Evolutionary conservation across 2,888 invertebrate genomes (phyloP).

Genomic region (Eupithecia exiguata): DNA sequence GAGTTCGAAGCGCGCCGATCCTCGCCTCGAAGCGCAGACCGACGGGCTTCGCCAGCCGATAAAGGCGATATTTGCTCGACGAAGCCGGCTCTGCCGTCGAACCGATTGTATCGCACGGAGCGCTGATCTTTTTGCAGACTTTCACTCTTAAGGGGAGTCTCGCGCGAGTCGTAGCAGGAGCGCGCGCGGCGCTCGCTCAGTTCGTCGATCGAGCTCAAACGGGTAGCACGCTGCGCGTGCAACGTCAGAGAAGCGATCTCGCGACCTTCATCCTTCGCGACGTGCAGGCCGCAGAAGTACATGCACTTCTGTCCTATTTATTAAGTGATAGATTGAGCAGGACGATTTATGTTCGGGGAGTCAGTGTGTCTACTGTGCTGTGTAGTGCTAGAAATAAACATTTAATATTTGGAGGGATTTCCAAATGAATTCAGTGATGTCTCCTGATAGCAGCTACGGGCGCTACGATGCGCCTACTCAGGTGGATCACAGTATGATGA

Average conservation of each 20-base stretch:
- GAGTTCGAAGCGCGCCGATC: slow-evolving; percentile 91
- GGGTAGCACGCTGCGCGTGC: slow-evolving; percentile 79
- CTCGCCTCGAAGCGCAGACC: slow-evolving; percentile 81
- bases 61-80: slow-evolving; percentile 80
- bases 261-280: slow-evolving; percentile 80
- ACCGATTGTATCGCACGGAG: slow-evolving; percentile 81
- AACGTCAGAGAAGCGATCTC: slow-evolving; percentile 57
- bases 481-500: slow-evolving; percentile 77
- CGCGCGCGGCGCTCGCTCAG: slow-evolving; percentile 79
- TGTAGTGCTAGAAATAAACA: slow-evolving; percentile 73
- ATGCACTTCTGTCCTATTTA: slow-evolving; percentile 75
- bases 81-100: slow-evolving; percentile 62
- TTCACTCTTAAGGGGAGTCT: slow-evolving; percentile 82
- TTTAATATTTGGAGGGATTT: slow-evolving; percentile 61
- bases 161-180: slow-evolving; percentile 71
- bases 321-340: slow-evolving; percentile 64
- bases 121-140: slow-evolving; percentile 84
- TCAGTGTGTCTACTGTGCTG: slow-evolving; percentile 77
- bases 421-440: slow-evolving; percentile 83
- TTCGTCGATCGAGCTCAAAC: slow-evolving; percentile 84
- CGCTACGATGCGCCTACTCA: slow-evolving; percentile 83
- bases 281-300: slow-evolving; percentile 65
- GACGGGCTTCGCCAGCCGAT: slow-evolving; percentile 79
- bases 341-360: slow-evolving; percentile 57
- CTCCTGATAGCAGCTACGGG: slow-evolving; percentile 87